Evolutionary conservation across 2,888 invertebrate species (phyloP), one percentile per base, ranked within the genome.

Genomic region (Temnothorax unifasciatus): DNA sequence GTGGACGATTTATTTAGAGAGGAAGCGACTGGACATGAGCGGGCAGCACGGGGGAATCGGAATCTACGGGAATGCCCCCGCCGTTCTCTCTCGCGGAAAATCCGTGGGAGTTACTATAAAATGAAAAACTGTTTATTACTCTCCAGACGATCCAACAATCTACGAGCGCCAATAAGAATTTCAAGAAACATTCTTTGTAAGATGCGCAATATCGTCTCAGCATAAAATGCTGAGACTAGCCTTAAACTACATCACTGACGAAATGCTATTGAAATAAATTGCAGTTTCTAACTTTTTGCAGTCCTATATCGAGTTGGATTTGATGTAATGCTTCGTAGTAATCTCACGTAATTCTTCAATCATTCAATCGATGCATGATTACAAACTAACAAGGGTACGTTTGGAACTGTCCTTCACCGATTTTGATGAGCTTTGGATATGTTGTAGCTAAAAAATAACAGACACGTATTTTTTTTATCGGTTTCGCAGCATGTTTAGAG

Each of bases 1-100:
- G 47, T 50, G 44, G 59, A 47, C 54, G 83, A 66, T 75, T 73
- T 59, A 73, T 83, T 69, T 69, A 73, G 50, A 61, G 57, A 69
- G 57, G 50, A 69, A 47, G 21, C 29, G 79, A 47, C 54, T 57
- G 59, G 57, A 77, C 63, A 52, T 25, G 34, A 38, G 18, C 50
- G 29, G 29, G 44, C 25, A 74, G 21, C 25, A 54, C 63, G 63
- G 29, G 15, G 11, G 25, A 63, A 64, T 63, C 54, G 18, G 25
- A 44, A 82, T 82, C 82, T 41, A 63, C 59, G 81, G 21, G 47
- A 59, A n/a, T 63, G 18, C 3, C n/a, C n/a, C n/a, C 5, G 0
- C 4, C 50, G 50, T 34, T 21, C 52, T 64, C 15, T 29, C 66
- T 9, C 15, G 41, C 25, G 52, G 25, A 76, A 64, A 64, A 76